phyloP scores from a whole-genome alignment of 1,140 invertebrate genomes.

The Platorchestia sp. region DNA sequence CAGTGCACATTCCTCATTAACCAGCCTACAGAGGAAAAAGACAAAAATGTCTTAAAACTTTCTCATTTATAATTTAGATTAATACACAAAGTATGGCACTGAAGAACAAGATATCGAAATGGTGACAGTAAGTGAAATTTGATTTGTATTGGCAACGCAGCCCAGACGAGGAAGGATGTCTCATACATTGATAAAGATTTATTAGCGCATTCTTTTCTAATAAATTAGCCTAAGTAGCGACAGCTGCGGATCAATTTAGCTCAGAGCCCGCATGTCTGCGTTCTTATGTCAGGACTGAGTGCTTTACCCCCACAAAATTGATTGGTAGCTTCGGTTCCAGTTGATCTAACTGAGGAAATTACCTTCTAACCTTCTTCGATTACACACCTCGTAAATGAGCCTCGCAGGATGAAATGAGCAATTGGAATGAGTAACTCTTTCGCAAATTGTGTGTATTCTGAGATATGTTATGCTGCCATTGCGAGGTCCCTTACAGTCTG shows the following conservation, averaged over 20 bases:
- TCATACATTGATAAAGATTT: too few relatives aligned
- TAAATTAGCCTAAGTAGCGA: too few relatives aligned
- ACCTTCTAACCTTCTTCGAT: background rate
- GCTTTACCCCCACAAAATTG: background rate
- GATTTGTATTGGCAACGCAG: too few relatives aligned
- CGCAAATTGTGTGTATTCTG: background rate
- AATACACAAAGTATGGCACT: too few relatives aligned
- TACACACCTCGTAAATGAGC: background rate
- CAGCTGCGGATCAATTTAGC: background rate
- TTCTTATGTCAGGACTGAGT: background rate
- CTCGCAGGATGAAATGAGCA: background rate
- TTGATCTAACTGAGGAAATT: background rate
- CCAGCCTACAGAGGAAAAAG: too few relatives aligned
- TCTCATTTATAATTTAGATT: too few relatives aligned
- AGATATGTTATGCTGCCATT: background rate
- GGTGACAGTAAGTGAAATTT: too few relatives aligned
- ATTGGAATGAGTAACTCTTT: background rate
- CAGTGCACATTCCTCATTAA: too few relatives aligned
- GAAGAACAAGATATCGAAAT: too few relatives aligned
- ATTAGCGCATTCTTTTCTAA: too few relatives aligned
- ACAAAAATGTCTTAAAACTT: too few relatives aligned
- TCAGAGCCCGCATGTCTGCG: slow-evolving; percentile 3
- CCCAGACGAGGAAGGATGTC: too few relatives aligned
- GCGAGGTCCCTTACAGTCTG: background rate
- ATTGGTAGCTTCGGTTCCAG: background rate